These are phyloP conservation scores for Camelus bactrianus DNA, from an alignment of 2,113 vertebrate species.

Conservation along the genomic window DNA sequence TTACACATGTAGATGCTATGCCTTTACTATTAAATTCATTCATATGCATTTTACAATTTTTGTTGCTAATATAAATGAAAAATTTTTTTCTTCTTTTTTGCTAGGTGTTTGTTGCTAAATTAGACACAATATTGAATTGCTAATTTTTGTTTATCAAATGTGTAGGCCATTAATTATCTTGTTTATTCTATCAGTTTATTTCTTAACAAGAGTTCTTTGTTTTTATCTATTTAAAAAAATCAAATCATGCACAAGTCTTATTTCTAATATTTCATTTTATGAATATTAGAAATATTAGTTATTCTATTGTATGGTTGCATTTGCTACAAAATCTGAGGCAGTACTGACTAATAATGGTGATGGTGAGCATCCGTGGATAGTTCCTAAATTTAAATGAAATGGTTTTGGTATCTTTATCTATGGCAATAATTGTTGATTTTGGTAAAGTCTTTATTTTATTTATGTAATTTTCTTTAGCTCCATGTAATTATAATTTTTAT, in stretches of 20 bases:
- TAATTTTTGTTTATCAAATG: not conserved
- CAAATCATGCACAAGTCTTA: not conserved
- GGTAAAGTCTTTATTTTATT: not conserved
- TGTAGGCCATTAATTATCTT: not conserved
- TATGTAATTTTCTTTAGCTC: not conserved
- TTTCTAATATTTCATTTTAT: not conserved
- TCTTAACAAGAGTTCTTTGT: not conserved
- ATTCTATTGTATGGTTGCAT: not conserved
- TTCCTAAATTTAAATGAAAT: slow-evolving; percentile 30
- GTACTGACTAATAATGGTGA: not conserved
- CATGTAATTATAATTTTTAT: slow-evolving; percentile 5
- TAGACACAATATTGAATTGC: not conserved
- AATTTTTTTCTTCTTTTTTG: not conserved
- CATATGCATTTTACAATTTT: not conserved
- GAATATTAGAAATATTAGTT: not conserved
- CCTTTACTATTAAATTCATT: not conserved
- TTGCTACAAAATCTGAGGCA: not conserved
- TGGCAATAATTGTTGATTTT: slow-evolving; percentile 9
- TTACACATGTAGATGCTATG: not conserved
- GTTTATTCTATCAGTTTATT: not conserved
- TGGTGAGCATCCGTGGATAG: not conserved
- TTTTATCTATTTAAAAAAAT: not conserved
- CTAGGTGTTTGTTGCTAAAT: not conserved
- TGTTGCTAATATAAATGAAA: not conserved
- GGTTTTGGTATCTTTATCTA: not conserved